A percentile compares a stretch with the other conserved stretches of the same genome.
Evolutionary conservation across 2,888 invertebrate genomes (phyloP).

Genomic region (Cabera pusaria): DNA sequence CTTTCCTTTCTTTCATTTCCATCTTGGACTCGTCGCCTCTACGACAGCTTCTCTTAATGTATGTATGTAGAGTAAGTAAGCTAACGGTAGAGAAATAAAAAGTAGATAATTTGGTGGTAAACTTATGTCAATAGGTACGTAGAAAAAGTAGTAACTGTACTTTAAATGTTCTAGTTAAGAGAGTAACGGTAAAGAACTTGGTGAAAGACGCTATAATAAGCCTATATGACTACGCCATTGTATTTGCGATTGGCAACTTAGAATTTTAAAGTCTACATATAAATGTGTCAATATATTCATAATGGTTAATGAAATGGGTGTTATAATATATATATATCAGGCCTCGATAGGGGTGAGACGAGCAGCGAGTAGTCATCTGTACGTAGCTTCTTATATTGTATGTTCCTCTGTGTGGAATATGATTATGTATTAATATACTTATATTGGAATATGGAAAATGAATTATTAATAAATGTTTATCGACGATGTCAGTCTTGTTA

Average conservation of each 20-base stretch:
- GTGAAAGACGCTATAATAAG: conserved; percentile 81
- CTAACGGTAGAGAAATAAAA: conserved; percentile 63
- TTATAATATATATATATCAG: conserved; percentile 50
- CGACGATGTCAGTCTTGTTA: conserved; percentile 51
- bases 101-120: conserved; percentile 80
- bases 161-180: conserved; percentile 79
- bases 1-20: conserved; percentile 45
- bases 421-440: conserved; percentile 63
- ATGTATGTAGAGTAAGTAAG: conserved; percentile 82
- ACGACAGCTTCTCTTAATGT: conserved; percentile 69
- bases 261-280: conserved; percentile 64
- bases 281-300: conserved; percentile 67
- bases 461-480: conserved; percentile 83
- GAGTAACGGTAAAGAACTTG: conserved; percentile 77
- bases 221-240: conserved; percentile 67
- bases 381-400: conserved; percentile 75
- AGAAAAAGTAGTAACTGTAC: conserved; percentile 69
- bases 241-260: conserved; percentile 81
- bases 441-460: conserved; percentile 79
- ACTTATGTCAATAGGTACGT: conserved; percentile 81
- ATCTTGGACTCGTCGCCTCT: conserved; percentile 52
- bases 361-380: conserved; percentile 76
- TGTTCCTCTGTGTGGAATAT: conserved; percentile 64
- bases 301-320: conserved; percentile 41
- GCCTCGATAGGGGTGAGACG: conserved; percentile 73